phyloP scores from a whole-genome alignment of 2,113 vertebrate species.

The Ctenomys sociabilis region DNA sequence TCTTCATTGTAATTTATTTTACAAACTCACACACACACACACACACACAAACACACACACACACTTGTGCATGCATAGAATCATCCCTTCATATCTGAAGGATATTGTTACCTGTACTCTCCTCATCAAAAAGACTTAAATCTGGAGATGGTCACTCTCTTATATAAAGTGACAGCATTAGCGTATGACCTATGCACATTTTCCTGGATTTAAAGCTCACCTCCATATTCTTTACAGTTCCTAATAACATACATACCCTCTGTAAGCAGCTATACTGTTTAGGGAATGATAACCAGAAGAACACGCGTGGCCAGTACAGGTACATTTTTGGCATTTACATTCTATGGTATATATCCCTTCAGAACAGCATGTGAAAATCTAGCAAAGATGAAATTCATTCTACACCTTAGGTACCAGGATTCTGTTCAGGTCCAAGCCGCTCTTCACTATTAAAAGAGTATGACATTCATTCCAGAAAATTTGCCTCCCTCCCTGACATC shows the following conservation, averaged over 20 bases:
- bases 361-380: background rate
- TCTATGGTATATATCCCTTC: background rate
- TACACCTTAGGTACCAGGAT: background rate
- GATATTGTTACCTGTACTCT: background rate
- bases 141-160: background rate
- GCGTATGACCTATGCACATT: background rate
- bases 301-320: background rate
- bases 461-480: background rate
- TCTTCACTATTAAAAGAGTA: background rate
- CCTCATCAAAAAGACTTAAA: background rate
- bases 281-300: background rate
- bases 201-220: background rate
- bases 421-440: background rate
- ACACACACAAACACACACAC: background rate
- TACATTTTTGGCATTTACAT: background rate
- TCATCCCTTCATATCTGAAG: background rate
- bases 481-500: background rate
- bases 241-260: too few relatives aligned
- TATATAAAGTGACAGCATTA: background rate
- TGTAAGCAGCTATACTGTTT: background rate
- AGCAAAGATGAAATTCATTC: background rate
- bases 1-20: background rate
- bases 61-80: background rate
- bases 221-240: too few relatives aligned
- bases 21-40: background rate